These are phyloP conservation scores for Micromussa lordhowensis DNA, from an alignment of 92 coral and sea anemone genomes.

Conservation along the genomic window DNA sequence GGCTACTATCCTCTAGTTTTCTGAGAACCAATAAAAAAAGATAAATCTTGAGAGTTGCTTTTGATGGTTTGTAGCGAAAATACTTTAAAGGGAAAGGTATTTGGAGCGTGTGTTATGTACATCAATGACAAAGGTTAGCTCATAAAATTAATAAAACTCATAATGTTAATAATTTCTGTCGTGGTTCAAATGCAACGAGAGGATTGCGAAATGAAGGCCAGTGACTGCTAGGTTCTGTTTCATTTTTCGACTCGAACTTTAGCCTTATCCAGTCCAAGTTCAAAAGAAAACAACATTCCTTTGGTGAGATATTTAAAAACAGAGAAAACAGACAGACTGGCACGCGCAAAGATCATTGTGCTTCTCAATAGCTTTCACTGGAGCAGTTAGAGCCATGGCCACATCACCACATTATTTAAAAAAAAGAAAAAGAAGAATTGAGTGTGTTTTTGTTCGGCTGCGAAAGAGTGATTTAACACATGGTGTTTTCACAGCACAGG, in stretches of 20 bases:
- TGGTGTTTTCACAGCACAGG: not conserved
- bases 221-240: not conserved
- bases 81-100: not conserved
- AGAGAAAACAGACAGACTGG: not conserved
- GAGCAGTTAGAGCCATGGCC: not conserved
- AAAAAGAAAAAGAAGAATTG: not conserved
- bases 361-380: not conserved
- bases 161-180: too few species aligned
- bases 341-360: not conserved
- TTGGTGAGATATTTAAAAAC: not conserved
- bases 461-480: not conserved
- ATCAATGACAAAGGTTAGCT: not conserved
- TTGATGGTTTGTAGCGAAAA: not conserved
- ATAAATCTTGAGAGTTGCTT: not conserved
- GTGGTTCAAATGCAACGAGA: not conserved
- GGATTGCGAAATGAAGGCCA: not conserved
- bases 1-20: not conserved
- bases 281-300: not conserved
- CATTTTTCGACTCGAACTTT: not conserved
- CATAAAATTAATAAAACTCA: not conserved
- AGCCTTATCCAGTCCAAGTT: not conserved
- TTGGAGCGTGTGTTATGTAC: not conserved
- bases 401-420: not conserved
- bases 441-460: not conserved
- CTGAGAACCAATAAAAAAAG: not conserved